Evolutionary conservation across 2,797 vertebrate species (phyloP), one percentile per base, ranked within the genome.

Genomic region (Gambusia yucatana): DNA sequence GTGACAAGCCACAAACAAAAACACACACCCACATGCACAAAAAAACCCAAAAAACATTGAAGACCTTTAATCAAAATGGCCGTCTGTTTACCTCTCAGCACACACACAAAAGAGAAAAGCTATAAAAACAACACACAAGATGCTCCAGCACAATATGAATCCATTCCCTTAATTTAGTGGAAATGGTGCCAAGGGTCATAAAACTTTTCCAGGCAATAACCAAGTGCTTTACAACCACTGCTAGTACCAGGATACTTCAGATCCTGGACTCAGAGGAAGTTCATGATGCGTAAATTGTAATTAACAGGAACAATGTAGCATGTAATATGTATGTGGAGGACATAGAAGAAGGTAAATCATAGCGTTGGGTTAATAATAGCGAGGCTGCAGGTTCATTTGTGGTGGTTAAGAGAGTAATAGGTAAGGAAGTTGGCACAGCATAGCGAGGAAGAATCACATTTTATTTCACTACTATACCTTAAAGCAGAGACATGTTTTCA

Each of bases 351-450:
- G 65, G 67, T 33, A 50, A 80, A 65, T 90, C 82, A 81, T 48
- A 81, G 48, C 48, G 78, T 25, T 48, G 47, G 44, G 65, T 47
- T 78, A 82, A 87, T 82, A 52, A 82, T 17, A 41, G 28, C 1
- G 52, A 72, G 80, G 75, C 72, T 76, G 79, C 73, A 73, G 79
- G 76, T 86, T 74, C 75, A 36, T 77, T 77, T n/a, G 41, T 28
- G 41, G 10, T 73, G 73, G 28, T 30, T 22, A 59, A 82, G 57
- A 73, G 67, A 80, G 25, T 13, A 16, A 55, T 30, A 67, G 52
- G 28, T 28, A 72, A 73, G 46, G 48, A n/a, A 57, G 0, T 16
- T 41, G 50, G 22, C 70, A 71, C 3, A 3, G 72, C 13, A 28
- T 7, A 13, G 7, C 10, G 2, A 16, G 4, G 11, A 8, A 73